Base-by-base conservation (phyloP, 2,888 invertebrate species). In the Pterostichus niger region DNA sequence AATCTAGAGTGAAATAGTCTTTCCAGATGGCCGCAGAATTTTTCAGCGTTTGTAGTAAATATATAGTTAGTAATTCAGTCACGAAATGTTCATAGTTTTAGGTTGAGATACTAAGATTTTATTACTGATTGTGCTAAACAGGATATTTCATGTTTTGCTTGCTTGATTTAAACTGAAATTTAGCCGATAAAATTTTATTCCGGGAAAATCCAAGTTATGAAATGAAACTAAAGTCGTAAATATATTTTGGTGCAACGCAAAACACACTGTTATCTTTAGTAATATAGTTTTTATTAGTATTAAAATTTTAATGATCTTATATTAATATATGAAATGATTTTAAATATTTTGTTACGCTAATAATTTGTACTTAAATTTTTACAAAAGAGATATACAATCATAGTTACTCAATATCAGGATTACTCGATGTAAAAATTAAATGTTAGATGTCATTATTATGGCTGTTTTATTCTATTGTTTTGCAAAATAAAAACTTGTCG, bases 161-260 rank as follows among this genome's bases (percentile, higher is more conserved):
- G 54, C 54, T 56, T 56, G 17, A 56, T 56, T 56, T 56, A 56
- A 56, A 56, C 54, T 56, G 54, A 56, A 56, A 56, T 46, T 56
- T 13, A 24, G 5, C 24, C 54, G 54, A 56, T 56, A 56, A 56
- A 56, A 56, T 56, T 56, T 56, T 56, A 56, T 56, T 56, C 54
- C 13, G 3, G 54, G 6, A 56, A 15, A 56, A 56, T 15, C 17
- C 13, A 56, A 56, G 54, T 56, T 56, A 56, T 56, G 17, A 56
- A 56, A 56, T 49, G 10, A 49, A 49, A 49, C 54, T 56, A 9
- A 56, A 56, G 54, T 13, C 54, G 54, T 56, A 56, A 56, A 56
- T 56, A 56, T 17, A 17, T 56, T 13, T 15, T n/a, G 11, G 15
- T 56, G 54, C 9, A 56, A 13, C 7, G 46, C 9, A 6, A 56